Base-by-base conservation (phyloP, 1,140 invertebrate genomes). In the Prorops nasuta region DNA sequence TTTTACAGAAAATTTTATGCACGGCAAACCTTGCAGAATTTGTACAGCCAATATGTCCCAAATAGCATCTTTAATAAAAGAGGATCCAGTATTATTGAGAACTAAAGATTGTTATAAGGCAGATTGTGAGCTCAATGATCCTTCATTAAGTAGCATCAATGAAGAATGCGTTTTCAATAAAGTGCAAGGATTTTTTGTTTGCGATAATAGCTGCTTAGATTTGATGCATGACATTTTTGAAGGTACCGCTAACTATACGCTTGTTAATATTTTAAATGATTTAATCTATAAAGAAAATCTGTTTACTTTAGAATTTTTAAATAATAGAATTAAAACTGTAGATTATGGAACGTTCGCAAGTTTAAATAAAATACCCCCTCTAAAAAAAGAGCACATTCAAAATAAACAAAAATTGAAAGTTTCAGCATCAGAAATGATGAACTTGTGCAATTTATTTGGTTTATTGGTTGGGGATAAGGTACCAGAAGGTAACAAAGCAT, bases 391-490 rank as follows among this genome's bases (percentile, higher is more conserved):
- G 14, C 19, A 47, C n/a, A 39, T 47, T 8, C 17, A 31, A 31
- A 12, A 22, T 16, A 34, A 44, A 37, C 6, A 31, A 20, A 42
- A 45, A 52, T 38, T 43, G 14, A 44, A 44, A 37, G 43, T 49
- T 20, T 43, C 48, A 1, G 34, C 48, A 7, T 36, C 39, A 3
- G 21, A 44, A 43, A 49, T 44, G 34, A 18, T 15, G 8, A 43
- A 40, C 38, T 49, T 43, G 6, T 37, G 18, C 38, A 34, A 20
- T 24, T 43, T 37, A 18, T 42, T 43, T 17, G 32, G 39, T 1
- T 44, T 49, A 24, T 43, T 49, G 48, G 9, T 51, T 45, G 42
- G 24, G 15, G 42, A 51, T 40, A 18, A 45, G n/a, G 18, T 51
- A 17, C 49, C 43, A 21, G 6, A 35, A 20, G 16, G 39, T 6